Conservation (phyloP, 1,140 invertebrate genomes). For the Drosophila guanche region DNA sequence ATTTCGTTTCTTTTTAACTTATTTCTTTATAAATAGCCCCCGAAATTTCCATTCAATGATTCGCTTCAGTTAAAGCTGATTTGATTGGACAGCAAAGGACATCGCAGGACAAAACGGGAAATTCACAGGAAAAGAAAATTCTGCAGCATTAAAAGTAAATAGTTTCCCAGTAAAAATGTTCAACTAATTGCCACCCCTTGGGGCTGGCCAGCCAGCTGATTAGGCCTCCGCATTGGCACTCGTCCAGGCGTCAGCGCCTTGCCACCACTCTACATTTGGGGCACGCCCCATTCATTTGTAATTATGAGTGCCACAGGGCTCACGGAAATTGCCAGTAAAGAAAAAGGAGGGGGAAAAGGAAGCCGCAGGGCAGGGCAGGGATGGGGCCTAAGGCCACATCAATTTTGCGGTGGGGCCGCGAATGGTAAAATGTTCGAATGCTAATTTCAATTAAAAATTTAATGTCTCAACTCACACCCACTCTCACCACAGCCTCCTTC, state of each 20-base stretch:
- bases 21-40: constrained; percentile 48
- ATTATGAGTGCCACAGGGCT: constrained; percentile 56
- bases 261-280: background rate
- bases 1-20: constrained; percentile 18
- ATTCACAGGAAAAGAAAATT: constrained; percentile 7
- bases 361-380: background rate
- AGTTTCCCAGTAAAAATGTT: constrained; percentile 31
- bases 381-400: constrained; percentile 12
- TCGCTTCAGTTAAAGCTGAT: constrained; percentile 31
- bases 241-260: constrained; percentile 13
- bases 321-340: constrained; percentile 36
- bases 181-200: constrained; percentile 12
- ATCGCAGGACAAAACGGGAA: background rate
- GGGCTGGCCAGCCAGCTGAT: constrained; percentile 16
- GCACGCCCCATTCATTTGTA: constrained; percentile 40
- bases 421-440: constrained; percentile 54
- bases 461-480: background rate
- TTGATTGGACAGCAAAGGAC: constrained; percentile 39
- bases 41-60: constrained; percentile 30
- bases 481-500: background rate
- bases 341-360: background rate
- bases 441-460: constrained; percentile 77
- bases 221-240: constrained; percentile 49
- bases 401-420: constrained; percentile 41
- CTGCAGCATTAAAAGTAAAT: constrained; percentile 22